Evolutionary conservation across 2,797 vertebrate genomes (phyloP).

Genomic region (Phrynocephalus forsythii): DNA sequence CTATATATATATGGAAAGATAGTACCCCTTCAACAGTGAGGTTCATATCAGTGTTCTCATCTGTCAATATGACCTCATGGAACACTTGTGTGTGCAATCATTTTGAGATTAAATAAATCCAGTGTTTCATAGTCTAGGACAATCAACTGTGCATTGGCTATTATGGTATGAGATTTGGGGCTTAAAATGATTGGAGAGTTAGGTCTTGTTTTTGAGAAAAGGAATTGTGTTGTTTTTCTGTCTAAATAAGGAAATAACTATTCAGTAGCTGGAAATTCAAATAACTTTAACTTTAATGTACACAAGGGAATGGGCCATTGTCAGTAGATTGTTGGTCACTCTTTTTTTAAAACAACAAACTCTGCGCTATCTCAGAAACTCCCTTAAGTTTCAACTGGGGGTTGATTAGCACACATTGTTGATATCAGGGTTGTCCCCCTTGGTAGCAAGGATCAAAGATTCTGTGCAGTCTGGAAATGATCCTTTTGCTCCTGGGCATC

Average conservation of each 20-base stretch:
- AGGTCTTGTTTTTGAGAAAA: background rate
- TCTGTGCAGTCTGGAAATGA: background rate
- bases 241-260: no score
- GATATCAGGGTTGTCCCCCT: background rate
- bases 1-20: slow-evolving; percentile 5
- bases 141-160: background rate
- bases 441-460: background rate
- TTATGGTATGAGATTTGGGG: background rate
- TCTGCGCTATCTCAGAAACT: no score
- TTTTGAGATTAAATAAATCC: slow-evolving; percentile 4
- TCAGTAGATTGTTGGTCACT: no score
- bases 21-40: background rate
- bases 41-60: background rate
- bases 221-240: background rate
- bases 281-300: no score
- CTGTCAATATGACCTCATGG: background rate
- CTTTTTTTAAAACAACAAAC: no score
- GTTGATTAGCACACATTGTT: background rate
- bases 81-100: background rate
- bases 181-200: background rate
- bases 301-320: no score
- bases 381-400: no score
- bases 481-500: background rate
- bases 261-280: no score
- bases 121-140: background rate